These are phyloP conservation scores for Promerops cafer DNA, from an alignment of 2,113 vertebrate genomes.

Conservation along the genomic window DNA sequence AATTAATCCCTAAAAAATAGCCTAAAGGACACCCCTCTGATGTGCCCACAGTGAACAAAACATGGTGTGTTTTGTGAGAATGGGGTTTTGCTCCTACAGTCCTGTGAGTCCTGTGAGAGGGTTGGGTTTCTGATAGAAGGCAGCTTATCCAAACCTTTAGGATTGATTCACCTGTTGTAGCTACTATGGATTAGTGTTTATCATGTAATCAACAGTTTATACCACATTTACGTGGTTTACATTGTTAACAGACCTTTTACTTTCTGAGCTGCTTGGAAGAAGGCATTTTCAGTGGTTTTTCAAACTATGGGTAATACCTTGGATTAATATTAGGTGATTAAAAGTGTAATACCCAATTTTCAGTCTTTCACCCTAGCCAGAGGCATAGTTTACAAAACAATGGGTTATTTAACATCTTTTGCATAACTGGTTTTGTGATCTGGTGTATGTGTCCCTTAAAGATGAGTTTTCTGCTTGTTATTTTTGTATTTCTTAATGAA, in stretches of 20 bases:
- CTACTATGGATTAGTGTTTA: not conserved
- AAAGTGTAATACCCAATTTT: not conserved
- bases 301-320: not conserved
- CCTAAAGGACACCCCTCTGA: not conserved
- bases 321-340: not conserved
- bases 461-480: not conserved
- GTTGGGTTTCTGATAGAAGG: not conserved
- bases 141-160: not conserved
- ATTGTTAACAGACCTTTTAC: not conserved
- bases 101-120: not conserved
- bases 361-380: not conserved
- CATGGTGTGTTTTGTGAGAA: not conserved
- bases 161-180: not conserved
- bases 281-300: not conserved
- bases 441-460: not conserved
- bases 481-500: not conserved
- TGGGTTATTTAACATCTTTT: not conserved
- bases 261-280: not conserved
- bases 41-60: not conserved
- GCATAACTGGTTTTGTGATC: not conserved
- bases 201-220: not conserved
- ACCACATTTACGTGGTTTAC: accelerated
- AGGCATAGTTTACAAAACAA: not conserved
- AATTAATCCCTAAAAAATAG: not conserved
- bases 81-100: not conserved